Percentiles rank a stretch among this genome's conserved stretches.
Conservation (phyloP, 2,888 invertebrate species). For the Gerosis bhagava region DNA sequence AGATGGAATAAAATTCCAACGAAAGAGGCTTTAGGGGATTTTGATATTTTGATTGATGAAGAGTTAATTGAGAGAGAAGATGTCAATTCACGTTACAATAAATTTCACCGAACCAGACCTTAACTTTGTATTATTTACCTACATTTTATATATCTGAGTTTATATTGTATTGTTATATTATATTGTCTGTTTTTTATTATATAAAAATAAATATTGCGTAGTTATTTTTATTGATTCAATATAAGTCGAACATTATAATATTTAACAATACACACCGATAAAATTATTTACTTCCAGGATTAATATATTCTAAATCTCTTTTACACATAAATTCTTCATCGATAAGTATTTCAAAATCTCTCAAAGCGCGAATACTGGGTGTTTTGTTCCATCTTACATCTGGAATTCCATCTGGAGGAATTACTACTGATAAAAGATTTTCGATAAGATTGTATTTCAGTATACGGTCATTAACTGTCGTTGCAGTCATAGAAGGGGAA, state of each 20-base stretch:
- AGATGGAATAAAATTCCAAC: slow-evolving; percentile 93
- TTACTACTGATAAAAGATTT: slow-evolving; percentile 94
- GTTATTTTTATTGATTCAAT: too few species aligned
- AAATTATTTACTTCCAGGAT: slow-evolving; percentile 47
- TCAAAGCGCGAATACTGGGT: slow-evolving; percentile 88
- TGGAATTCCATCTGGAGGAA: slow-evolving; percentile 94
- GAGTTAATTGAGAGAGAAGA: slow-evolving; percentile 88
- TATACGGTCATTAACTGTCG: slow-evolving; percentile 96
- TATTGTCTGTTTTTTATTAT: too few species aligned
- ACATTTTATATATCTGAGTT: too few species aligned
- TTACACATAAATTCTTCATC: slow-evolving; percentile 91
- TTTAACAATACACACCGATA: slow-evolving; percentile 2
- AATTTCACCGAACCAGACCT: slow-evolving; percentile 23
- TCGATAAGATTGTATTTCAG: slow-evolving; percentile 96
- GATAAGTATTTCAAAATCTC: slow-evolving; percentile 91
- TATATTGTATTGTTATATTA: too few species aligned
- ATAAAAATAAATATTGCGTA: too few species aligned
- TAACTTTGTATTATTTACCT: too few species aligned
- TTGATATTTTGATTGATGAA: slow-evolving; percentile 92
- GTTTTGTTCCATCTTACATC: slow-evolving; percentile 95
- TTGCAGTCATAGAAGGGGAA: slow-evolving; percentile 95
- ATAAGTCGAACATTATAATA: too few species aligned
- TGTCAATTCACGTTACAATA: slow-evolving; percentile 29
- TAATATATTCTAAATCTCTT: slow-evolving; percentile 66
- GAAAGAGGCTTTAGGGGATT: slow-evolving; percentile 89